A percentile compares a stretch with the other conserved stretches of the same genome.
Evolutionary conservation across 1,140 invertebrate species (phyloP).

Genomic region (Bombyx mandarina): DNA sequence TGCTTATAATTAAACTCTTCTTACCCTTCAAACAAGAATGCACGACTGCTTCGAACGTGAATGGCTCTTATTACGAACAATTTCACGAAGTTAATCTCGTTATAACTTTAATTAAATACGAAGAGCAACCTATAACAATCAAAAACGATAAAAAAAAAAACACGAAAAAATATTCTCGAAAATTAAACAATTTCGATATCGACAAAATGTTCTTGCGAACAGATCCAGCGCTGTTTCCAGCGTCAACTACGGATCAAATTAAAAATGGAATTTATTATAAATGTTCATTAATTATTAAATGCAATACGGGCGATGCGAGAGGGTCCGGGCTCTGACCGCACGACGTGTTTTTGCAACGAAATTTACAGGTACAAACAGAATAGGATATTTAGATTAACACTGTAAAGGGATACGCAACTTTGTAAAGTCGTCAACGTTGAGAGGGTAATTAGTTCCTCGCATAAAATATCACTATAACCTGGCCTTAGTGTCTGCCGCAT

Average conservation of each 20-base stretch:
- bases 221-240: conserved; percentile 13
- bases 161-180: too few relatives aligned
- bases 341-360: conserved; percentile 38
- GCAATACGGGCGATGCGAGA: conserved; percentile 24
- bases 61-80: too few relatives aligned
- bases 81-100: too few relatives aligned
- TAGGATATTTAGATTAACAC: conserved; percentile 56
- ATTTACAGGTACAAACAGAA: conserved; percentile 49
- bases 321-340: conserved; percentile 29
- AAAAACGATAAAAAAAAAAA: too few relatives aligned
- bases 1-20: too few relatives aligned
- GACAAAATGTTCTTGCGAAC: too few relatives aligned
- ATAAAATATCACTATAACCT: conserved; percentile 13
- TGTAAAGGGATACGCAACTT: conserved; percentile 22
- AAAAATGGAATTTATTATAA: conserved; percentile 65
- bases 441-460: conserved; percentile 25
- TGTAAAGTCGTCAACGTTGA: conserved; percentile 8
- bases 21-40: too few relatives aligned
- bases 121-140: too few relatives aligned
- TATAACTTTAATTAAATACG: too few relatives aligned
- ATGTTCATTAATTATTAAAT: conserved; percentile 54
- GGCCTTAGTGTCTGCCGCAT: background rate
- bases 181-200: too few relatives aligned
- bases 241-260: conserved; percentile 38
- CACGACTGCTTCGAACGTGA: too few relatives aligned